These are phyloP conservation scores for Trigoniulus corallinus DNA, from an alignment of 1,140 invertebrate species.

Conservation along the genomic window DNA sequence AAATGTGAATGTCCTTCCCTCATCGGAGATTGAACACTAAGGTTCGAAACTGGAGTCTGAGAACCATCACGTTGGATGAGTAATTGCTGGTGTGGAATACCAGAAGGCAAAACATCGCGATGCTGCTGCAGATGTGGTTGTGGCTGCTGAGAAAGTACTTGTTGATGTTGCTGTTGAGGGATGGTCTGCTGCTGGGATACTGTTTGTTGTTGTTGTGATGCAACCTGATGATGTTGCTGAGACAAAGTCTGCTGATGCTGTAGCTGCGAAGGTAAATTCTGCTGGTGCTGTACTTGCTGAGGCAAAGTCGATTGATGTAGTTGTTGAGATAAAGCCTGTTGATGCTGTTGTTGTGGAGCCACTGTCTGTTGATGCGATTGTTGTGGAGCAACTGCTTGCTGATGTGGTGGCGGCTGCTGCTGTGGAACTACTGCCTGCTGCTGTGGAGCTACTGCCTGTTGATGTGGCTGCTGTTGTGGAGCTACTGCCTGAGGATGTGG, in stretches of 20 bases:
- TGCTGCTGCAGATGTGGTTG: slow-evolving; percentile 10
- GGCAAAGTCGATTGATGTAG: slow-evolving; percentile 1
- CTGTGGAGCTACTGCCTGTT: slow-evolving; percentile 16
- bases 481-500: neutral
- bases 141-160: slow-evolving; percentile 18
- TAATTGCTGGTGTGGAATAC: no score
- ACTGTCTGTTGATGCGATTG: neutral
- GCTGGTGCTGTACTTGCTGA: slow-evolving; percentile 12
- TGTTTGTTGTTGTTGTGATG: slow-evolving; percentile 13
- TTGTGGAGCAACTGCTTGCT: slow-evolving; percentile 17
- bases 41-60: no score
- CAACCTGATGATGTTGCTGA: slow-evolving; percentile 10
- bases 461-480: slow-evolving; percentile 8
- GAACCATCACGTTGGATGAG: neutral
- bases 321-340: slow-evolving; percentile 12
- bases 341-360: slow-evolving; percentile 7
- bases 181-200: slow-evolving; percentile 15
- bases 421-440: neutral
- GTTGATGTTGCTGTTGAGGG: slow-evolving; percentile 7
- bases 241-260: slow-evolving; percentile 34
- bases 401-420: slow-evolving; percentile 8
- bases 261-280: slow-evolving; percentile 5
- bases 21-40: no score
- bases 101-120: slow-evolving; percentile 16
- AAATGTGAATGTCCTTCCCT: no score